Evolutionary conservation across 2,113 vertebrate species (phyloP).

Genomic region (Himantopus leucocephalus): DNA sequence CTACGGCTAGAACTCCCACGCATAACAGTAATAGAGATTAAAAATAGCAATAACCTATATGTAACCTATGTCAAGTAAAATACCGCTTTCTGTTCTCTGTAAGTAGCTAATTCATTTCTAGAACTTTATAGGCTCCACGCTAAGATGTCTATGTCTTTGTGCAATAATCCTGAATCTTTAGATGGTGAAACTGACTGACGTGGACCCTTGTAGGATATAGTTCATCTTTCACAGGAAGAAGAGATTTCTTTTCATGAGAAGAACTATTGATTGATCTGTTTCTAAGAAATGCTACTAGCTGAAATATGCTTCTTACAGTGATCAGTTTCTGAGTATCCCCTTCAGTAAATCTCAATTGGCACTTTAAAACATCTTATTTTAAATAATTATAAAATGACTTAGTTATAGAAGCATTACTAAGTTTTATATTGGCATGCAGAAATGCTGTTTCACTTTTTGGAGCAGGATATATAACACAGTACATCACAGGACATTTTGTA

Average conservation of each 20-base stretch:
- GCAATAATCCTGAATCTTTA: not conserved
- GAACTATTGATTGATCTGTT: not conserved
- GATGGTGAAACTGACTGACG: not conserved
- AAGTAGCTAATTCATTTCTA: not conserved
- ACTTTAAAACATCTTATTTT: not conserved
- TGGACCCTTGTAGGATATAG: not conserved
- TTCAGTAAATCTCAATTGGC: not conserved
- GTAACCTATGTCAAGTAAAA: not conserved
- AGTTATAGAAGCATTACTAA: not conserved
- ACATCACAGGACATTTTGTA: not conserved
- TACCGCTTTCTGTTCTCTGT: not conserved
- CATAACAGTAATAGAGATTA: not conserved
- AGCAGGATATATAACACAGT: not conserved
- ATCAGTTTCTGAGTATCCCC: not conserved
- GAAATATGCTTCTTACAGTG: not conserved
- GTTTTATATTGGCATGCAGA: not conserved
- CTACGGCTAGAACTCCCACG: not conserved
- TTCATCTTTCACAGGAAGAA: not conserved
- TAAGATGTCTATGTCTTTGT: not conserved
- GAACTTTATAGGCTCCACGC: not conserved
- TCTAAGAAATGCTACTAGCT: not conserved
- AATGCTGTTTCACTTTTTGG: not conserved
- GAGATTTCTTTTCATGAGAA: not conserved
- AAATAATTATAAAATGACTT: not conserved
- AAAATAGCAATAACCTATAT: not conserved